A percentile compares a stretch with the other conserved stretches of the same genome.
Conservation (phyloP, 2,113 vertebrate genomes). For the Chamaetylas fuelleborni region DNA sequence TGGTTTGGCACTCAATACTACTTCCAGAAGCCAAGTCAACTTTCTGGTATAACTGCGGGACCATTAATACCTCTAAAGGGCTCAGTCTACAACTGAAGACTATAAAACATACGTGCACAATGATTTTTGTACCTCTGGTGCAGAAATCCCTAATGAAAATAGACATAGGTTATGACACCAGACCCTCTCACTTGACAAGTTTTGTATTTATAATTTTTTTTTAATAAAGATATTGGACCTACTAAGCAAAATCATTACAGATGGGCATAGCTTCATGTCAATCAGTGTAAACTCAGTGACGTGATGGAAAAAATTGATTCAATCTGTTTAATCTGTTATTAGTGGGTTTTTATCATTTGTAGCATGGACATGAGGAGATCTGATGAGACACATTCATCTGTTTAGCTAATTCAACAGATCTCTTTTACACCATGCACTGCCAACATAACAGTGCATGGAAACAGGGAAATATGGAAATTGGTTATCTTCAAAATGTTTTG, state of each 20-base stretch:
- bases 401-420: neutral
- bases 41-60: neutral
- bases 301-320: neutral
- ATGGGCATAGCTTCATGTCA: neutral
- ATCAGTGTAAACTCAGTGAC: neutral
- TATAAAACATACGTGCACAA: neutral
- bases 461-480: neutral
- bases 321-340: neutral
- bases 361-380: neutral
- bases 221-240: neutral
- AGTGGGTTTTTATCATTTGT: neutral
- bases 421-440: neutral
- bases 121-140: neutral
- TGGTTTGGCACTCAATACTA: neutral
- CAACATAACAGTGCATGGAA: neutral
- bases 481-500: neutral
- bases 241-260: neutral
- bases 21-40: slow-evolving; percentile 24
- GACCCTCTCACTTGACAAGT: neutral
- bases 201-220: neutral
- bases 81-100: neutral
- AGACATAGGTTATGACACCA: neutral
- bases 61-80: neutral
- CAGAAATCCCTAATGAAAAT: neutral
- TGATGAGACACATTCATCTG: neutral